Evolutionary conservation across 2,113 vertebrate genomes (phyloP).

Genomic region (Prietella phreatophila): DNA sequence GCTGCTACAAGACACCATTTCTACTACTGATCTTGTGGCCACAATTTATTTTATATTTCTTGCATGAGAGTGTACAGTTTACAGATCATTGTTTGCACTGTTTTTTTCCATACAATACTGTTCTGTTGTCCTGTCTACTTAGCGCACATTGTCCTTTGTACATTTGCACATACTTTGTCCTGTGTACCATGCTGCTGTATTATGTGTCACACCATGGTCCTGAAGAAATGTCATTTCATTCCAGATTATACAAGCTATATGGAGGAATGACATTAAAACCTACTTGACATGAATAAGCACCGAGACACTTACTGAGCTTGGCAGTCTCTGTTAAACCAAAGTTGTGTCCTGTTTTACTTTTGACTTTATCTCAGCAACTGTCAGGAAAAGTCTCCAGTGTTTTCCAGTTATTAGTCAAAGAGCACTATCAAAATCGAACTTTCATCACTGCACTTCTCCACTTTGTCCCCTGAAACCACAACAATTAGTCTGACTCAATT

Average conservation of each 20-base stretch:
- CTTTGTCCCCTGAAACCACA: slow-evolving; percentile 42
- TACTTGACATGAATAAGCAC: background rate
- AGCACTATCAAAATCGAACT: slow-evolving; percentile 49
- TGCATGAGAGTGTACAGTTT: background rate
- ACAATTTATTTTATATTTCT: background rate
- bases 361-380: background rate
- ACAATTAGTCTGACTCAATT: slow-evolving; percentile 55
- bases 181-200: background rate
- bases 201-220: background rate
- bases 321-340: background rate
- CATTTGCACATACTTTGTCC: background rate
- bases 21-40: background rate
- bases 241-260: background rate
- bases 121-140: background rate
- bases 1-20: background rate
- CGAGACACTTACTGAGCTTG: background rate
- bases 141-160: background rate
- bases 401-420: slow-evolving; percentile 42
- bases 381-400: slow-evolving; percentile 21
- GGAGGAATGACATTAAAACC: background rate
- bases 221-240: background rate
- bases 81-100: background rate
- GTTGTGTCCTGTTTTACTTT: too few relatives aligned
- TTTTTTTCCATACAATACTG: background rate
- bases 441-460: slow-evolving; percentile 47